Base-by-base conservation (phyloP, 2,113 vertebrate genomes). In the Nansenia antarctica region DNA sequence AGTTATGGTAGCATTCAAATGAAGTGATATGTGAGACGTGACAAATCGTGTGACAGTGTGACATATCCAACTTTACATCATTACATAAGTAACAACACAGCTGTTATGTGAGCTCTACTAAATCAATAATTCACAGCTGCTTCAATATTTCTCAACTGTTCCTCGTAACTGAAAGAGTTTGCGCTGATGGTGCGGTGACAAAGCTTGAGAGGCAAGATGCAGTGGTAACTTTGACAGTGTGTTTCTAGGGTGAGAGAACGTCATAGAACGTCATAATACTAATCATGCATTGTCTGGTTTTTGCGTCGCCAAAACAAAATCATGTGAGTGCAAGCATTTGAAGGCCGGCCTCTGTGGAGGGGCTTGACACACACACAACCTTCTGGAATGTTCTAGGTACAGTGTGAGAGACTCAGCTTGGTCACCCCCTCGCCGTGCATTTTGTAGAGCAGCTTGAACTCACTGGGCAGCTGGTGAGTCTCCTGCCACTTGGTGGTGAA, bases 401-500 rank as follows among this genome's bases (percentile, higher is more conserved):
- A 99, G 87, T 90, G 98, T 14, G 96, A 95, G 86, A 99, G 85
- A 78, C 95, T 94, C 85, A 99, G 94, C 78, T 94, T 98, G 75
- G 94, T 94, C 80, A 99, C 92, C 49, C 98, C 98, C 66, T 98
- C 95, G 2, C 92, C 91, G 29, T 99, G 96, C 93, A 99, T 95
- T 88, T 94, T 94, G 90, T 96, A 98, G 69, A 99, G 92, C 83
- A 99, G 92, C 88, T 98, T 97, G 90, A 99, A 99, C 90, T 99
- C 98, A 0, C 93, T 96, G 64, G 98, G 98, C 74, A 99, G 95
- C 89, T 99, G 97, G 88, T 99, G 98, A 47, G 96, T 96, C 87
- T 98, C 98, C 86, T 99, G 98, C 98, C 98, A 99, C 86, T 98
- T 98, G 84, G 98, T 99, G 1, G 96, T 99, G 81, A 99, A 99